phyloP scores from a whole-genome alignment of 2,797 vertebrate species.

The Remorina albescens region DNA sequence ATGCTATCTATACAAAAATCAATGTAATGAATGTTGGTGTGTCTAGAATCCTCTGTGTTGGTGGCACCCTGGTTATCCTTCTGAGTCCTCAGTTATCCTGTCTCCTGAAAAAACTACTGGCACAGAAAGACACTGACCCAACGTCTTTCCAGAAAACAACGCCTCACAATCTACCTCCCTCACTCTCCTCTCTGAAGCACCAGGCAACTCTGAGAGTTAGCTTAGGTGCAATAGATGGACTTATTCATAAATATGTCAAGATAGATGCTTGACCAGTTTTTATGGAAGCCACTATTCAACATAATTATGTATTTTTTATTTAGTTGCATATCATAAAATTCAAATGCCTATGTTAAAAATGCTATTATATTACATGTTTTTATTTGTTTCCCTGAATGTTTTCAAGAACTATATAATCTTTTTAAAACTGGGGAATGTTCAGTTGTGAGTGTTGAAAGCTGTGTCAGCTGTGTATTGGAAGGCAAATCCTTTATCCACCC shows the following conservation, averaged over 20 bases:
- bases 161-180: constrained; percentile 6
- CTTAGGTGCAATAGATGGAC: constrained; percentile 90
- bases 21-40: constrained; percentile 21
- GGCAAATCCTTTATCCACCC: neutral
- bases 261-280: constrained; percentile 29
- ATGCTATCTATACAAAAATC: neutral
- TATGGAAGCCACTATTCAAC: neutral
- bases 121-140: constrained; percentile 32
- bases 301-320: neutral
- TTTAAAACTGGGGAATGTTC: neutral
- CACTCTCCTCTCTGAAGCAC: constrained; percentile 77
- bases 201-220: constrained; percentile 84
- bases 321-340: neutral
- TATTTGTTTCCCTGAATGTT: neutral
- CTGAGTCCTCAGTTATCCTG: constrained; percentile 87
- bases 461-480: neutral
- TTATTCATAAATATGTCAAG: constrained; percentile 91
- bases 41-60: constrained; percentile 87
- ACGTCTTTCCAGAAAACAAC: constrained; percentile 27
- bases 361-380: neutral
- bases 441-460: neutral
- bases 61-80: constrained; percentile 88
- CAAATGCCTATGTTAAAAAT: neutral
- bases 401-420: neutral
- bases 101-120: constrained; percentile 69